These are phyloP conservation scores for Xenopus laevis DNA, from an alignment of 2,113 vertebrate species.

Conservation along the genomic window DNA sequence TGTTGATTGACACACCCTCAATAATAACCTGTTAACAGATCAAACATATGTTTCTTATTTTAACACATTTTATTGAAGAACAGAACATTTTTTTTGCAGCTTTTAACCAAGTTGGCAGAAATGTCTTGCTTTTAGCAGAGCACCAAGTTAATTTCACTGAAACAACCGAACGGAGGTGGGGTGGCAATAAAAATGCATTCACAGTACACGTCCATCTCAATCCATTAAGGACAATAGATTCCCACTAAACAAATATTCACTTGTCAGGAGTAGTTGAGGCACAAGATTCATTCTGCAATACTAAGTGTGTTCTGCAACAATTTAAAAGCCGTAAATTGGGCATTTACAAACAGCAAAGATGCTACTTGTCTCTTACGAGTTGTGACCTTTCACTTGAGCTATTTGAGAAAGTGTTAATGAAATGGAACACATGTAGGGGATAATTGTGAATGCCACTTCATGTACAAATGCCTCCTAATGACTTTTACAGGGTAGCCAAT, in stretches of 20 bases:
- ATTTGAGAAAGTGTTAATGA: conserved; percentile 54
- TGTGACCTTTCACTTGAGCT: conserved; percentile 52
- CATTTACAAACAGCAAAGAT: conserved; percentile 56
- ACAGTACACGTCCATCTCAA: conserved; percentile 53
- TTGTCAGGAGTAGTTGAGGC: conserved; percentile 64
- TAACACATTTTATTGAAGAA: neutral
- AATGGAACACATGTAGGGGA: conserved; percentile 42
- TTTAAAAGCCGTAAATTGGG: conserved; percentile 61
- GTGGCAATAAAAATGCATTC: conserved; percentile 56
- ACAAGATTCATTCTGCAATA: conserved; percentile 51
- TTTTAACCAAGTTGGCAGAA: conserved; percentile 48
- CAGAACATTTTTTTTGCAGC: conserved; percentile 37
- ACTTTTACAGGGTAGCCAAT: conserved; percentile 32
- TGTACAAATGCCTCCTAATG: conserved; percentile 23
- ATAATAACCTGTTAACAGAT: neutral
- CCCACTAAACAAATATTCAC: conserved; percentile 62
- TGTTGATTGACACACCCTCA: neutral
- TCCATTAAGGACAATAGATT: conserved; percentile 63
- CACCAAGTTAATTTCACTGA: conserved; percentile 55
- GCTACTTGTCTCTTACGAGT: conserved; percentile 48
- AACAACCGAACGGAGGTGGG: conserved; percentile 56
- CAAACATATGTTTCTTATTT: neutral
- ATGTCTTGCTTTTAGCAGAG: conserved; percentile 54
- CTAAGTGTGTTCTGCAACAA: conserved; percentile 52
- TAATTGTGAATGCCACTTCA: conserved; percentile 39